Base-by-base conservation (phyloP, 1,140 invertebrate genomes). In the Pristionchus pacificus region DNA sequence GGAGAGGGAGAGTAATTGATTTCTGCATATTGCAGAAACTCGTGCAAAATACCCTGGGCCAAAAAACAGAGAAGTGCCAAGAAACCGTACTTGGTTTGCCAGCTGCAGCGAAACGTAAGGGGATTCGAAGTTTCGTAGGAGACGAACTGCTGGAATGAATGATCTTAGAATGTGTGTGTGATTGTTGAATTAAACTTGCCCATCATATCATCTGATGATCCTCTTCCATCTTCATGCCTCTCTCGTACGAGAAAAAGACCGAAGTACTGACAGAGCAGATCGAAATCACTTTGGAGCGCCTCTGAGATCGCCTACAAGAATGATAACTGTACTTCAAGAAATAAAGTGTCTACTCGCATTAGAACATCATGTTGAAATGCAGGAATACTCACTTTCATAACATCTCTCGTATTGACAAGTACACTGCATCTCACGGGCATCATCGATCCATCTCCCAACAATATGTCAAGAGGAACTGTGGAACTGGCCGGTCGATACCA, bases 81-180 rank as follows among this genome's bases (percentile, higher is more conserved):
- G n/a, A n/a, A n/a, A 65, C 15, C 57, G 2, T 24, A n/a, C 66
- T n/a, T 68, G 64, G 57, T 86, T 87, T 78, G 87, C 86, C 76
- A 88, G 87, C 77, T 88, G 91, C 79, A 92, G 88, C 66, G 93
- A 93, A 85, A 97, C 91, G 85, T 91, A 92, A 14, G 94, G 94
- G 71, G 93, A 94, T 88, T 98, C 95, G 88, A 95, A 97, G 83
- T 96, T 90, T 86, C 95, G 91, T 29, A 97, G 85, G 83, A 91
- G 92, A 70, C 93, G 88, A 59, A 95, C 84, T 84, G 94, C 89
- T 88, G 88, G 73, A 87, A 86, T 61, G 61, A 49, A 10, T 49
- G 6, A 49, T 49, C 19, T 49, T 49, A 76, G 79, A 77, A 76
- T 75, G 75, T 65, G 3, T 19, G 55, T 59, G 15, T 77, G 14